phyloP scores from a whole-genome alignment of 2,113 vertebrate genomes.

The Chloroceryle aenea region DNA sequence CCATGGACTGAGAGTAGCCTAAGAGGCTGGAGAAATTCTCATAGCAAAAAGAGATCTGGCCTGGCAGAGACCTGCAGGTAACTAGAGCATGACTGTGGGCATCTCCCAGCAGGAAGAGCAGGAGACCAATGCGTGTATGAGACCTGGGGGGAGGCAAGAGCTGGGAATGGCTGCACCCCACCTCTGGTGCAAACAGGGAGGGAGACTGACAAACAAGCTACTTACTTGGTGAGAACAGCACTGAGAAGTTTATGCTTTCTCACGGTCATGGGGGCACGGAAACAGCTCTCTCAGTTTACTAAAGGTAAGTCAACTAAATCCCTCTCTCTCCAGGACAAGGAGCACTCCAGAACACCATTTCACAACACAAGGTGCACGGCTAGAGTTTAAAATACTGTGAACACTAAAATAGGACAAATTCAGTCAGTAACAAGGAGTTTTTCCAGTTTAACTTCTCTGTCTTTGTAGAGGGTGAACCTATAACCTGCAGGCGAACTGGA shows the following conservation, averaged over 20 bases:
- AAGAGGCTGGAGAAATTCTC: neutral
- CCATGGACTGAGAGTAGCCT: neutral
- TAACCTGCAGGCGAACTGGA: neutral
- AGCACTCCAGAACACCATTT: neutral
- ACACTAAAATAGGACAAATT: neutral
- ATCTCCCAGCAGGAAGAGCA: neutral
- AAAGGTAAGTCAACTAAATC: neutral
- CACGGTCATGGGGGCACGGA: rapidly evolving
- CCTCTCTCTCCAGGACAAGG: neutral
- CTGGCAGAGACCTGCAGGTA: neutral
- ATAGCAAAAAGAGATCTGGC: neutral
- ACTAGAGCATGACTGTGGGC: neutral
- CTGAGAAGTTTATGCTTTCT: neutral
- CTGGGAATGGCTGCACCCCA: neutral
- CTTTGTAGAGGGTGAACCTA: neutral
- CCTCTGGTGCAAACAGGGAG: neutral
- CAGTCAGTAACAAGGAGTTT: neutral
- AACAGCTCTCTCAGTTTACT: neutral
- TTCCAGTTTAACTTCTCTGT: neutral
- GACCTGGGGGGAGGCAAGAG: neutral
- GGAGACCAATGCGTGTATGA: neutral
- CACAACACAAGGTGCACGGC: neutral
- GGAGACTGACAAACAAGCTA: neutral
- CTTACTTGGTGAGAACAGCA: rapidly evolving
- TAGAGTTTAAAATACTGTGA: neutral